Conservation (phyloP, 1,140 invertebrate species). For the Pseudobourletiella spinata region DNA sequence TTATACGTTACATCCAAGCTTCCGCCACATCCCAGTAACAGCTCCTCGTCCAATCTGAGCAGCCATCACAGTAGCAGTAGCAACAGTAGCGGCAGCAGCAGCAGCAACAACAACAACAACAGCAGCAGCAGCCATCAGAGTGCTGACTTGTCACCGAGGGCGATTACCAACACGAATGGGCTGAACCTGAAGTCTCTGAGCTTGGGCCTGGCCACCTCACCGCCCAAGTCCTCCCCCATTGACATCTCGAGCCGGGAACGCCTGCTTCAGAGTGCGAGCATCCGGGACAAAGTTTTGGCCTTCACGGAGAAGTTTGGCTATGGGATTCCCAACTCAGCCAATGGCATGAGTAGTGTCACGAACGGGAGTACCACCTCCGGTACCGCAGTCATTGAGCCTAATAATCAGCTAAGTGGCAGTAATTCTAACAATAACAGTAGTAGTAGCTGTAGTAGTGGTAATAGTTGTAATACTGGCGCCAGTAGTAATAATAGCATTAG, state of each 20-base stretch:
- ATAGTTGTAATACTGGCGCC: slow-evolving; percentile 1
- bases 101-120: slow-evolving; percentile 1
- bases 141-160: neutral
- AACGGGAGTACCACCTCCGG: neutral
- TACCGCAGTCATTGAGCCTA: neutral
- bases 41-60: neutral
- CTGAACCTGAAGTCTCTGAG: slow-evolving; percentile 2
- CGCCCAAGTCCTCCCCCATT: slow-evolving; percentile 1
- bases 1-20: slow-evolving; percentile 35
- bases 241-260: neutral
- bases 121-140: neutral
- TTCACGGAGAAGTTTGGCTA: slow-evolving; percentile 34
- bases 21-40: slow-evolving; percentile 21
- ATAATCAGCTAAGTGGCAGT: neutral
- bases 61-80: neutral
- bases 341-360: neutral
- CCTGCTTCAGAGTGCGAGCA: slow-evolving; percentile 16
- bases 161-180: neutral
- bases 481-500: slow-evolving; percentile 3
- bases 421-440: neutral
- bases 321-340: slow-evolving; percentile 10
- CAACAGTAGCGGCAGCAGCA: neutral
- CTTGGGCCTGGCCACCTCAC: neutral
- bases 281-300: slow-evolving; percentile 29
- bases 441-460: neutral